Evolutionary conservation across 2,797 vertebrate genomes (phyloP), one percentile per base, ranked within the genome.

Genomic region (Bovichtus diacanthus): DNA sequence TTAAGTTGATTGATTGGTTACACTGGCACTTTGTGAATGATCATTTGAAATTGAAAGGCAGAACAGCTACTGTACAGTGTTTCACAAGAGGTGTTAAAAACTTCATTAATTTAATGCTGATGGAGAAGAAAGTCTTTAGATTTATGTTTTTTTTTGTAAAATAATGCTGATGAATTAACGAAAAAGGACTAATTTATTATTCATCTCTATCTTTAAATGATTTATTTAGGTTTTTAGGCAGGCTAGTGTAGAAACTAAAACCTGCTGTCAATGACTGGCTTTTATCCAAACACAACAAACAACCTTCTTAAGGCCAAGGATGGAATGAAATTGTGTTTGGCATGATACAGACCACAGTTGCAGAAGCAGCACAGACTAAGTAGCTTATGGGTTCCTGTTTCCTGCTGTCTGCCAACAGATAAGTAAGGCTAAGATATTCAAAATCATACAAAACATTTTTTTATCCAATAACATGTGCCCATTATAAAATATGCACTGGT

Each of bases 311-410:
- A 39, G 8, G 66, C 53, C 38, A 29, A 50, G 16, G 23, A 46
- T 25, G 9, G 54, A 38, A 51, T 56, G 25, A 55, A 49, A 43
- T 21, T 53, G n/a, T 18, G n/a, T 63, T 58, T 55, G 49, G 15
- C 66, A 16, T 31, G n/a, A 49, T 19, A 27, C 54, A 72, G 49
- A 65, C 15, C 56, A n/a, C 49, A 61, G 46, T 2, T 70, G 69
- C 76, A 78, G 60, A 39, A 15, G 50, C 50, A 78, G 62, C 29
- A 16, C 25, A 54, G 58, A 53, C 23, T 38, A 11, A 70, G 46
- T 6, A 41, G 55, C 41, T 74, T 16, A 51, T 39, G 6, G 11
- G n/a, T 29, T 51, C 19, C 65, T 49, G 50, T 78, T 72, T 72
- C 29, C 71, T 62, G 55, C 34, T 50, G n/a, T 19, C 12, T 60